Evolutionary conservation across 2,797 vertebrate species (phyloP).

Genomic region (Labeo calbasu): DNA sequence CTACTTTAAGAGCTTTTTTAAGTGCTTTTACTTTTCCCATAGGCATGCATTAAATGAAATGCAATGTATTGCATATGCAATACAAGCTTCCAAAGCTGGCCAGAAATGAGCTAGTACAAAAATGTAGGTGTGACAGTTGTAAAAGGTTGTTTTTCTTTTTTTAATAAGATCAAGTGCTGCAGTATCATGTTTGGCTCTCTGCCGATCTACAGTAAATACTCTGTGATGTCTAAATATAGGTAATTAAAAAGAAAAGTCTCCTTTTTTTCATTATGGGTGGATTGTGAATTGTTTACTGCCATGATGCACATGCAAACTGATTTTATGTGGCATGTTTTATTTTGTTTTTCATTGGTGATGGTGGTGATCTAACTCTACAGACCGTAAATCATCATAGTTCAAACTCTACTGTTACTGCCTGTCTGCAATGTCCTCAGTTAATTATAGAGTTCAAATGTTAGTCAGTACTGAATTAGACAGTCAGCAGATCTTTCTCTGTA

Average conservation of each 20-base stretch:
- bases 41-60: neutral
- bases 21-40: no score
- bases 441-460: constrained; percentile 4
- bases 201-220: constrained; percentile 1
- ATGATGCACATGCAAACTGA: neutral
- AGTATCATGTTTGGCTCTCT: neutral
- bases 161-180: constrained; percentile 8
- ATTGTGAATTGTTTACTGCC: neutral
- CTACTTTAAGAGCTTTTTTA: neutral
- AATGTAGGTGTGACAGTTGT: neutral
- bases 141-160: neutral
- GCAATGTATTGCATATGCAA: neutral
- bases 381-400: neutral
- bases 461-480: neutral
- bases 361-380: neutral
- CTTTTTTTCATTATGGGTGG: neutral
- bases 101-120: neutral
- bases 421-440: neutral
- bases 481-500: constrained; percentile 4
- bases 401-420: neutral
- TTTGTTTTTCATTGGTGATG: neutral
- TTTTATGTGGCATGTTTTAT: neutral
- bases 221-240: constrained; percentile 8
- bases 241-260: neutral
- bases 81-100: neutral